Percentiles rank a stretch among this genome's conserved stretches.
Conservation (phyloP, 2,113 vertebrate genomes). For the Petromus typicus region DNA sequence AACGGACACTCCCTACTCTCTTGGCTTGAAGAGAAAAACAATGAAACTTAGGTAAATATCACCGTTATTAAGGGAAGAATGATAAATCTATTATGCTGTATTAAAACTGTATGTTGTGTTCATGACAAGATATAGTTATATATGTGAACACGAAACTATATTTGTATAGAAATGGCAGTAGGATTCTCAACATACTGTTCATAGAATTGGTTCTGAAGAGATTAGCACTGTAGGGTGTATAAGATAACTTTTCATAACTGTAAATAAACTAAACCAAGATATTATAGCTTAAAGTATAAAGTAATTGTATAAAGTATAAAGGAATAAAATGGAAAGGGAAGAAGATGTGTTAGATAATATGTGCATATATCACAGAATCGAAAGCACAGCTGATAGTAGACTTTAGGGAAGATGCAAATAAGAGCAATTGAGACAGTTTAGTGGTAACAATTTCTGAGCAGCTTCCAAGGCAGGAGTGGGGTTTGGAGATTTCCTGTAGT, state of each 20-base stretch:
- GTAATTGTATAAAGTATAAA: background rate
- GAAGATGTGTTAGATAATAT: background rate
- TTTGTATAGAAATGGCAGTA: background rate
- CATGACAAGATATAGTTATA: background rate
- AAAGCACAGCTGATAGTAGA: background rate
- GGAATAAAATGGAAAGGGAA: background rate
- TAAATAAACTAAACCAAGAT: background rate
- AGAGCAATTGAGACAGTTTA: background rate
- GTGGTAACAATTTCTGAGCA: background rate
- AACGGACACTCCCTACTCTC: background rate
- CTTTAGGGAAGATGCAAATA: background rate
- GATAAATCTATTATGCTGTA: background rate
- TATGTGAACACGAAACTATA: background rate
- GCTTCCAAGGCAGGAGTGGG: background rate
- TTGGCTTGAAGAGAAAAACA: conserved; percentile 36
- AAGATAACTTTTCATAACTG: background rate
- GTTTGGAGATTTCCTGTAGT: background rate
- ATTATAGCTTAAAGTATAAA: background rate
- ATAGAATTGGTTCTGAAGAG: background rate
- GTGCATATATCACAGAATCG: background rate
- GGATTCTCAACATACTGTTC: background rate
- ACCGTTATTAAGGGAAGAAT: background rate
- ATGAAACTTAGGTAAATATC: background rate
- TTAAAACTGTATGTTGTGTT: background rate
- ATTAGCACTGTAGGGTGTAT: background rate